These are phyloP conservation scores for Blomia tropicalis DNA, from an alignment of 2,888 invertebrate genomes.

Conservation along the genomic window DNA sequence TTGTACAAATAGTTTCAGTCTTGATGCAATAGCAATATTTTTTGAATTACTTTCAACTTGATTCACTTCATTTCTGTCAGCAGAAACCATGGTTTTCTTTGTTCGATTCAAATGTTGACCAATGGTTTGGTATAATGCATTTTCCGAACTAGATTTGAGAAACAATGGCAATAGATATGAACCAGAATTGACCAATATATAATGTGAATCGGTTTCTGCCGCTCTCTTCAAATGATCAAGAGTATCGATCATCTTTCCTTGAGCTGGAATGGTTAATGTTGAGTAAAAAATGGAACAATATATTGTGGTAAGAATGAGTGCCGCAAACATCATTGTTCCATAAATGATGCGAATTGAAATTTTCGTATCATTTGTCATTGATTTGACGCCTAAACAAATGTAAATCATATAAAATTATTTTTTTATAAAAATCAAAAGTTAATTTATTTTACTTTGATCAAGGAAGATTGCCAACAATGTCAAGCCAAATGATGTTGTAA, in stretches of 20 bases:
- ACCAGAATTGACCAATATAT: neutral
- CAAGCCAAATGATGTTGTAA: too few relatives aligned
- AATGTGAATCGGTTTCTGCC: neutral
- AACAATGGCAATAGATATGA: neutral
- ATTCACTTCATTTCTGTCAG: neutral
- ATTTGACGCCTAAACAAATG: neutral
- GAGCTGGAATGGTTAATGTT: neutral
- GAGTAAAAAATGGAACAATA: neutral
- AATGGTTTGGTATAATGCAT: neutral
- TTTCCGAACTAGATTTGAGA: neutral
- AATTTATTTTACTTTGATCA: too few relatives aligned
- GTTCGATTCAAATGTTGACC: slow-evolving; percentile 3
- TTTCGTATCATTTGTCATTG: neutral
- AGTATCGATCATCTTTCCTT: neutral
- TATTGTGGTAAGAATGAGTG: neutral
- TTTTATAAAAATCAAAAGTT: too few relatives aligned
- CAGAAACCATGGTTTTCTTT: neutral
- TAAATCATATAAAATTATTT: too few relatives aligned
- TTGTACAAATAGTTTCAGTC: neutral
- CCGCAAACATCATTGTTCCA: neutral
- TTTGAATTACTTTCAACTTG: neutral
- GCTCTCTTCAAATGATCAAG: neutral
- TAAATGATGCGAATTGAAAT: neutral
- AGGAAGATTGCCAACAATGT: too few relatives aligned
- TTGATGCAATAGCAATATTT: neutral